A percentile compares a stretch with the other conserved stretches of the same genome.
Evolutionary conservation across 2,888 invertebrate genomes (phyloP).

Genomic region (Eupithecia vulgata): DNA sequence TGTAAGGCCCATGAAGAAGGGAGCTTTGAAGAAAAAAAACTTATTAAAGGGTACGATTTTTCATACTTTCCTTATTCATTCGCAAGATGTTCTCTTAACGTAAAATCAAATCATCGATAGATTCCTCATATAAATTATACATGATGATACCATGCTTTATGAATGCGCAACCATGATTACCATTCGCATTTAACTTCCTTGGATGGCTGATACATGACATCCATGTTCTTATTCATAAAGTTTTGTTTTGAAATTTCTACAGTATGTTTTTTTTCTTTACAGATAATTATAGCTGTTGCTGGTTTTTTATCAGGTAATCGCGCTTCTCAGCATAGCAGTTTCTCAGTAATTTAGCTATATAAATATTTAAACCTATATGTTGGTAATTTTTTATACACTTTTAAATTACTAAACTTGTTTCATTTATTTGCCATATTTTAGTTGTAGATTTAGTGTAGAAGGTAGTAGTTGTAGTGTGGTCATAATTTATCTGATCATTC

Average conservation of each 20-base stretch:
- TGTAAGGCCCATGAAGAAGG: not conserved
- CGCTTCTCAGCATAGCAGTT: not conserved
- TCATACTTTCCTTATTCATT: not conserved
- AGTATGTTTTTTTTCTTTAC: not conserved
- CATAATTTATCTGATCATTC: no score
- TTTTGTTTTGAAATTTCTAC: not conserved
- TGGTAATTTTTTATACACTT: not conserved
- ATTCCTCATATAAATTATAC: not conserved
- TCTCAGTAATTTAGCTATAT: not conserved
- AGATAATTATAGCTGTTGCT: not conserved
- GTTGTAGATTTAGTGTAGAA: not conserved
- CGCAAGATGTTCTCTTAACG: not conserved
- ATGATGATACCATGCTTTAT: slow-evolving; percentile 82
- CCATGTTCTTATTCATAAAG: not conserved
- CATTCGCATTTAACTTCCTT: slow-evolving; percentile 82
- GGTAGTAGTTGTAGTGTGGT: not conserved
- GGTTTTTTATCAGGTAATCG: not conserved
- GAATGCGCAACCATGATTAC: slow-evolving; percentile 83
- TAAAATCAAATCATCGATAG: not conserved
- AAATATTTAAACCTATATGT: no score
- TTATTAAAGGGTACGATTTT: not conserved
- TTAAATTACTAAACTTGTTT: not conserved
- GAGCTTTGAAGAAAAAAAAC: not conserved
- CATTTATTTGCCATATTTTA: not conserved
- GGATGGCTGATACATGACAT: slow-evolving; percentile 73